Evolutionary conservation across 2,113 vertebrate species (phyloP).

Genomic region (Pachypanchax playfairii): DNA sequence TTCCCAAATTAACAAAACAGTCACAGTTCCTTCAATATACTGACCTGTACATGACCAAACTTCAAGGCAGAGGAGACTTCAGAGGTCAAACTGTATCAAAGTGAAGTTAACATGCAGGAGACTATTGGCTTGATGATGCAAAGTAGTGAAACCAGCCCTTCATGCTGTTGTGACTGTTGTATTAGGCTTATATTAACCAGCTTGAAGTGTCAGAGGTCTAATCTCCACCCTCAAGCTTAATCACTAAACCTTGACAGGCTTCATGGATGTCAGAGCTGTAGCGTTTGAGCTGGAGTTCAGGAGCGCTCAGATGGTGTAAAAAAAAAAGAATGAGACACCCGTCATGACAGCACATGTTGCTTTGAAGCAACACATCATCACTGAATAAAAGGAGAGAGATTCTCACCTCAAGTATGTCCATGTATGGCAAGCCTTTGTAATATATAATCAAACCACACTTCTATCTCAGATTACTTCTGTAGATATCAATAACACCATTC

Average conservation of each 20-base stretch:
- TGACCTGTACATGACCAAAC: slow-evolving; percentile 6
- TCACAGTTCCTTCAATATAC: not conserved
- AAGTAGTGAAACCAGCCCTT: slow-evolving; percentile 53
- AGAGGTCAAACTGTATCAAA: slow-evolving; percentile 13
- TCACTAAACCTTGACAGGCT: slow-evolving; percentile 6
- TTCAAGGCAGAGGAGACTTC: not conserved
- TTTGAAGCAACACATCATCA: not conserved
- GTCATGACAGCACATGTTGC: not conserved
- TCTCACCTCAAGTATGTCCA: not conserved
- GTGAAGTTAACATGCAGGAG: slow-evolving; percentile 29
- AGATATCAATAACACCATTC: not conserved
- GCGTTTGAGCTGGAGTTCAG: not conserved
- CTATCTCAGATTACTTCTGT: not conserved
- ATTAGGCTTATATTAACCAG: slow-evolving; percentile 21
- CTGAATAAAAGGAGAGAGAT: not conserved
- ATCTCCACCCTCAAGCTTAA: slow-evolving; percentile 7
- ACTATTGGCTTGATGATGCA: slow-evolving; percentile 55
- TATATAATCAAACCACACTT: not conserved
- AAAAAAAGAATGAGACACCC: not conserved
- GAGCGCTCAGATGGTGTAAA: not conserved
- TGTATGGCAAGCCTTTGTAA: not conserved
- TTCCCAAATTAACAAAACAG: not conserved
- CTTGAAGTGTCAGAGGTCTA: slow-evolving; percentile 20
- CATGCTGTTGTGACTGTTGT: slow-evolving; percentile 17
- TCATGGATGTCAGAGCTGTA: slow-evolving; percentile 7